Evolutionary conservation across 2,797 vertebrate species (phyloP), one percentile per base, ranked within the genome.

Genomic region (Mareca strepera): DNA sequence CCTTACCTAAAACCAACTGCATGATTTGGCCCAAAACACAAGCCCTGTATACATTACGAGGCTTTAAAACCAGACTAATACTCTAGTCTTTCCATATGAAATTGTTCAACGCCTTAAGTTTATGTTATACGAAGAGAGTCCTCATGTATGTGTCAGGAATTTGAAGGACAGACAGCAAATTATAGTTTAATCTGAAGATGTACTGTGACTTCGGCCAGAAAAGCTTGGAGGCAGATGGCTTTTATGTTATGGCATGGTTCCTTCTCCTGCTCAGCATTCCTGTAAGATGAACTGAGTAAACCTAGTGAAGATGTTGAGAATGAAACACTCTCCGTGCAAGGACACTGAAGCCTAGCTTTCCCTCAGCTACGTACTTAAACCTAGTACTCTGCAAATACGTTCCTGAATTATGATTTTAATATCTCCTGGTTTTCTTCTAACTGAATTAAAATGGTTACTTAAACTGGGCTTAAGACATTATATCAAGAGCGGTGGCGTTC

Each of bases 241-340:
- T 82, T 55, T 15, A 6, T 3, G 2, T 10, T 6, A 22, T 0
- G 21, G 82, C 39, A 79, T 0, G 0, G 15, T 29, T 29, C 59
- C 67, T 79, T 17, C 46, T 67, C 28, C 9, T 43, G 21, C 53
- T 68, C 69, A 62, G 11, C 11, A 3, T 11, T 63, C 46, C 20
- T 15, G 10, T 43, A 9, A 9, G 22, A 20, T 11, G 20, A 69
- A n/a, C 12, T 3, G 50, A 28, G 26, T 1, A 74, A 90, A 88
- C 20, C 35, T 13, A 6, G 43, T 2, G n/a, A 86, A 43, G 73
- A 33, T 17, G 43, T 11, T 22, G 48, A 48, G 58, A 25, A 26
- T 46, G 37, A 46, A 72, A 3, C 44, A 9, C 50, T 25, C 62
- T 10, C 81, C 63, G 21, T 28, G 12, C 13, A 0, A 23, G 60